Base-by-base conservation (phyloP, 2,888 invertebrate genomes). In the Lycaena phlaeas region DNA sequence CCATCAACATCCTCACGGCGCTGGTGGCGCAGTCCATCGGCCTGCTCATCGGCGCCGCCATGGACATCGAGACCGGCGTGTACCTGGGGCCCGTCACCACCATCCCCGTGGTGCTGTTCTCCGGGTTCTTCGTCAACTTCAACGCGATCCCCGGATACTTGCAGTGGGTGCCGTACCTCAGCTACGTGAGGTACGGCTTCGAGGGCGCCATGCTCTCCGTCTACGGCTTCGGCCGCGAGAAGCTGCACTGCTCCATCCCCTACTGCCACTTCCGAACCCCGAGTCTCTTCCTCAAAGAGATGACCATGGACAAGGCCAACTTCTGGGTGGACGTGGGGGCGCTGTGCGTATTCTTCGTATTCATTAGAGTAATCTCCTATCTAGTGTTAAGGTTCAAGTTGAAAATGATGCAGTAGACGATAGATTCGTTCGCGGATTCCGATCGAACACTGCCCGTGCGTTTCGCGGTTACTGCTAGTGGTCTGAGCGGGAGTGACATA, bases 41-140 rank as follows among this genome's bases (percentile, higher is more conserved):
- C 1, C 86, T 97, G 15, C 87, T 97, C 44, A 95, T 97, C 53
- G 97, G 97, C 38, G 96, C 97, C 46, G 96, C 92, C 14, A 93
- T 96, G 87, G 92, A 92, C 63, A 90, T 95, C 38, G 94, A 95
- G 68, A 88, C 89, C 7, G 91, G 91, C 0, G 91, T 91, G 22
- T 91, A 91, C 57, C 68, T 89, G 9, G 97, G 96, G 3, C 97
- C 97, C 17, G 95, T 97, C 26, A 92, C 94, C 45, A 92, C 93
- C 39, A 96, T 97, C 52, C 97, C 97, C 7, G 91, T 96, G 41
- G 91, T 97, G 34, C 87, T 97, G 18, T 97, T 97, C 81, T 95
- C 95, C 22, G 97, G 97, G 4, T 97, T 97, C 87, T 97, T 97
- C 76, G 94, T 96, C 36, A 95, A 94, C 68, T 92, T 96, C 70